Base-by-base conservation (phyloP, 1,140 invertebrate species). In the Kradibia gibbosae region DNA sequence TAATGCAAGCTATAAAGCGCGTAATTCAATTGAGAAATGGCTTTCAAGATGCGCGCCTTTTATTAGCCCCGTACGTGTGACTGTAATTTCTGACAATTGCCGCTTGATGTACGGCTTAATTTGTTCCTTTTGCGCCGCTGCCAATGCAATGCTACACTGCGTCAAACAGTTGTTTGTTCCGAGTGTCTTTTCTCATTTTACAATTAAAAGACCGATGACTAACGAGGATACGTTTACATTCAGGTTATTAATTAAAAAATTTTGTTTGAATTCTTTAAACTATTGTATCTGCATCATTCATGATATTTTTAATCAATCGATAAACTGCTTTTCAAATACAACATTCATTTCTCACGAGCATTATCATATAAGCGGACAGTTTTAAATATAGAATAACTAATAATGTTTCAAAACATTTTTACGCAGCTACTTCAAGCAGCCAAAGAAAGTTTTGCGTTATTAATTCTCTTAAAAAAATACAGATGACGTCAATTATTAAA, bases 1-100 rank as follows among this genome's bases (percentile, higher is more conserved):
- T 36, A 65, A 34, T 34, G 13, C 13, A 31, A 62, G 28, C n/a
- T 62, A 62, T 62, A 62, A 65, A 65, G 60, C 20, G 31, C 31
- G 31, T 65, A 65, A 65, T 65, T 65, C 31, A 65, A 65, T 65
- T 65, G n/a, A 65, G 22, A 25, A 65, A 65, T 8, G 31, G 60
- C 31, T 65, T 65, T 65, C 31, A 36, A 65, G 60, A 65, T 28
- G 28, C 2, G 60, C 60, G 60, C 60, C 20, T 65, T 65, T 36
- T 34, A 65, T 65, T 65, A 36, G 11, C 10, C 1, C 31, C 22
- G 7, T 65, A 65, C 13, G 15, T 36, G 60, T 20, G 60, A 36
- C 31, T 65, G 31, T 65, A 25, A 36, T 65, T 36, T 65, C 17
- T 36, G 60, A 65, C 10, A 17, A 65, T 25, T 36, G 31, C 4